A percentile compares a stretch with the other conserved stretches of the same genome.
Evolutionary conservation across 2,113 vertebrate genomes (phyloP).

Genomic region (Mastomys natalensis): DNA sequence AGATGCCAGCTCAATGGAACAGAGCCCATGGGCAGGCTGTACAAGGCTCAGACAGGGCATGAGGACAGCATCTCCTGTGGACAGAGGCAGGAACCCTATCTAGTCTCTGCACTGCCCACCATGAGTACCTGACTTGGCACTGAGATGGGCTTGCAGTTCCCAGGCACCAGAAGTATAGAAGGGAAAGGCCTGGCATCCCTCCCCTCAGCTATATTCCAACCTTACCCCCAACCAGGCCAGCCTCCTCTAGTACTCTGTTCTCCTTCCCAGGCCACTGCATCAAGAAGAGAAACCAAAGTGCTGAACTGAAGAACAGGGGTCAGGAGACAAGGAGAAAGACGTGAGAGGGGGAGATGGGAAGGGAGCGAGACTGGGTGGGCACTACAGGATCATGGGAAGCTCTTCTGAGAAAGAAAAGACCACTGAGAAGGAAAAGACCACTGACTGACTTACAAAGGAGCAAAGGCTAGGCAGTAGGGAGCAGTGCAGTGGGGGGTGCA

Average conservation of each 20-base stretch:
- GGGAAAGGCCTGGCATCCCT: constrained; percentile 71
- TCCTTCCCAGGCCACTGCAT: constrained; percentile 67
- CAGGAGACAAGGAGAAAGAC: not conserved
- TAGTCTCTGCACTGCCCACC: constrained; percentile 4
- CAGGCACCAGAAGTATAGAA: constrained; percentile 85
- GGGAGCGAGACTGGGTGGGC: not conserved
- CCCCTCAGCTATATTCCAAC: constrained; percentile 43
- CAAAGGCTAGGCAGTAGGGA: constrained; percentile 64
- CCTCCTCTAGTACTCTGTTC: constrained; percentile 65
- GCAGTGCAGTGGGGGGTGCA: not conserved
- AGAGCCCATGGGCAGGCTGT: constrained; percentile 84
- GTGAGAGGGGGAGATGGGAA: constrained; percentile 60
- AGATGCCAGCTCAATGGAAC: constrained; percentile 80
- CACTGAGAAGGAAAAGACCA: constrained; percentile 58
- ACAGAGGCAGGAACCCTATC: constrained; percentile 32
- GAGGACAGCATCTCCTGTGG: constrained; percentile 67
- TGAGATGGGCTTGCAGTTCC: constrained; percentile 78
- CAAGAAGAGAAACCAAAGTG: constrained; percentile 85
- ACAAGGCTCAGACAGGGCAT: constrained; percentile 83
- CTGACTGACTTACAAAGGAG: constrained; percentile 79
- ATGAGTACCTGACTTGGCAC: constrained; percentile 2
- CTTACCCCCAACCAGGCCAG: constrained; percentile 61
- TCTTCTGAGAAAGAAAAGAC: constrained; percentile 58
- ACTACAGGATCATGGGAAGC: constrained; percentile 4
- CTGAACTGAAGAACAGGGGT: constrained; percentile 74